phyloP scores from a whole-genome alignment of 1,140 invertebrate genomes.

The Drosophila hydei region DNA sequence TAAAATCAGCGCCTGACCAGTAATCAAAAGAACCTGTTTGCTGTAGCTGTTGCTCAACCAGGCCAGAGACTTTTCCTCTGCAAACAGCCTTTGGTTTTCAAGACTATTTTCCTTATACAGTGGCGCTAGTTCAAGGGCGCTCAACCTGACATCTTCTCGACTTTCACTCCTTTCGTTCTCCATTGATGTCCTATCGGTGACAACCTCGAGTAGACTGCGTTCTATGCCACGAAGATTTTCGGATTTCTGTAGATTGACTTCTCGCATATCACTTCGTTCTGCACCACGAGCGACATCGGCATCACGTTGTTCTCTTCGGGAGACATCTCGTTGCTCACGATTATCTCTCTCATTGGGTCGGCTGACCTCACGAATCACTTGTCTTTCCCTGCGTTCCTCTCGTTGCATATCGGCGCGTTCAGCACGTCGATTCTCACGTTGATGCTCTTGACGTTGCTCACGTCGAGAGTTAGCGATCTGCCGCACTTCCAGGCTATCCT shows the following conservation, averaged over 20 bases:
- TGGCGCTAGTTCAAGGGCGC: background rate
- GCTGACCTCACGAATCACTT: background rate
- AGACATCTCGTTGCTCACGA: background rate
- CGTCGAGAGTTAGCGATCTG: background rate
- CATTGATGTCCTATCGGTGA: too few species aligned
- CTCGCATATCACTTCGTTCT: constrained; percentile 7
- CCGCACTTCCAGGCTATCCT: background rate
- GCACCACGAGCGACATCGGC: background rate
- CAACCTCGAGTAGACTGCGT: too few species aligned
- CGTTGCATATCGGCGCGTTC: background rate
- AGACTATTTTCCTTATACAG: background rate
- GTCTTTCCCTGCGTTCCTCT: background rate
- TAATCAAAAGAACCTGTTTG: constrained; percentile 51
- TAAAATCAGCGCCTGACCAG: constrained; percentile 50
- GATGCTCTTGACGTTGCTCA: background rate
- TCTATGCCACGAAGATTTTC: too few species aligned
- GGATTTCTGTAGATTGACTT: background rate
- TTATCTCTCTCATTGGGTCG: background rate
- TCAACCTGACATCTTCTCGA: background rate
- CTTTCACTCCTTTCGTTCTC: background rate
- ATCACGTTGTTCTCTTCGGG: background rate
- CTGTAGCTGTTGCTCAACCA: constrained; percentile 20
- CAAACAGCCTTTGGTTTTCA: background rate
- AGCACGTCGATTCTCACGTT: background rate
- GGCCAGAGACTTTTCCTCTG: background rate